These are phyloP conservation scores for Melanotaenia parkinsoni DNA, from an alignment of 2,797 vertebrate species.

Conservation along the genomic window DNA sequence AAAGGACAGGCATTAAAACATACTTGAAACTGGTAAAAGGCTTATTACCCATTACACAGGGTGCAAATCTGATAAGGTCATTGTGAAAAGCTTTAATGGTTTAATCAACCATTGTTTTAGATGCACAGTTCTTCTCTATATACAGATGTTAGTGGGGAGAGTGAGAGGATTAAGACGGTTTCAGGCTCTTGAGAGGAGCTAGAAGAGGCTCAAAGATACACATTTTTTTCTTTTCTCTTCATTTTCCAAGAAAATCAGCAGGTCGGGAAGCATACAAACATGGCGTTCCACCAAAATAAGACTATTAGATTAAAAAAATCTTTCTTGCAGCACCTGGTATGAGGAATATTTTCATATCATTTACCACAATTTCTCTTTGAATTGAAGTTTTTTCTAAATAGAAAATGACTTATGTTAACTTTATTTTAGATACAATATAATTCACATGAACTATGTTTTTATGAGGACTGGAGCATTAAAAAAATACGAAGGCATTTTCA, in stretches of 20 bases:
- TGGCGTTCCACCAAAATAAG: neutral
- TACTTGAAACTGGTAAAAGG: neutral
- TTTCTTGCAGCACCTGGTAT: neutral
- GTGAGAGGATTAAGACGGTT: neutral
- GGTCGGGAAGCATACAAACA: neutral
- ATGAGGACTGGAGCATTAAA: neutral
- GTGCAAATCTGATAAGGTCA: neutral
- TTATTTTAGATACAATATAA: neutral
- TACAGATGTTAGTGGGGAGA: neutral
- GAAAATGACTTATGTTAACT: neutral
- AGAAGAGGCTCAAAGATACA: neutral
- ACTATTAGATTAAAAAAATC: neutral
- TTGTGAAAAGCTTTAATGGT: neutral
- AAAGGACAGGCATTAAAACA: neutral
- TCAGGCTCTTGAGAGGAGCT: neutral
- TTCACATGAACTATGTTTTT: too few species aligned
- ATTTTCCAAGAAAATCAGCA: neutral
- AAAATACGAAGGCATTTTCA: neutral
- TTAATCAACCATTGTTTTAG: neutral
- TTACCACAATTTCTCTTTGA: neutral
- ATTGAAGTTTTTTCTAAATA: neutral
- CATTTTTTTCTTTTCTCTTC: neutral
- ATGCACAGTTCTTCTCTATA: neutral
- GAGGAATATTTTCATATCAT: neutral
- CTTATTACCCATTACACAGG: neutral